phyloP scores from a whole-genome alignment of 2,888 invertebrate genomes.

The Athripsodes cinereus region DNA sequence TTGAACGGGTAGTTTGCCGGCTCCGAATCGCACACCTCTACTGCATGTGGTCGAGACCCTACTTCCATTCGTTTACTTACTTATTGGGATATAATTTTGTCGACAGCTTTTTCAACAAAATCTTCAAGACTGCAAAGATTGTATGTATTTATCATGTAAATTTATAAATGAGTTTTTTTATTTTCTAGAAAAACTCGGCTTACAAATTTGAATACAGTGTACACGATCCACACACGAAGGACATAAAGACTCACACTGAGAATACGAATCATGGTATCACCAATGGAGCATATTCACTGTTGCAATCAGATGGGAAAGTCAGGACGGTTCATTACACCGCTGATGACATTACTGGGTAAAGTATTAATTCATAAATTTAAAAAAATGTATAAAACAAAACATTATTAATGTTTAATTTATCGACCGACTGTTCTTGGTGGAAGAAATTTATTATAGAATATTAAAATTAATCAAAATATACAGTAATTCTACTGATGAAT shows the following conservation, averaged over 20 bases:
- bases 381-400: neutral
- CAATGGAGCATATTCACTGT: constrained; percentile 37
- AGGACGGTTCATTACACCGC: constrained; percentile 41
- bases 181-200: too few species aligned
- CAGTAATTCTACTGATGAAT: too few species aligned
- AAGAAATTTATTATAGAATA: neutral
- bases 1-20: too few species aligned
- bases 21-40: too few species aligned
- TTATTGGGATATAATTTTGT: too few species aligned
- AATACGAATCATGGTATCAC: constrained; percentile 38
- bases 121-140: too few species aligned
- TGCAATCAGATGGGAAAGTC: constrained; percentile 39
- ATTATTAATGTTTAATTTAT: neutral
- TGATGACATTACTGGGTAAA: constrained; percentile 35
- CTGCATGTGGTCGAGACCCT: too few species aligned
- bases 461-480: neutral
- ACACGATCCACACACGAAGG: constrained; percentile 36
- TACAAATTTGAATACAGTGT: constrained; percentile 44
- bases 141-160: neutral
- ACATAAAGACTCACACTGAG: constrained; percentile 36
- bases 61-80: too few species aligned
- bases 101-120: too few species aligned
- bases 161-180: neutral
- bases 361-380: neutral
- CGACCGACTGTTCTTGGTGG: too few species aligned